Conservation (phyloP, 1,140 invertebrate genomes). For the Aphidius ervi region DNA sequence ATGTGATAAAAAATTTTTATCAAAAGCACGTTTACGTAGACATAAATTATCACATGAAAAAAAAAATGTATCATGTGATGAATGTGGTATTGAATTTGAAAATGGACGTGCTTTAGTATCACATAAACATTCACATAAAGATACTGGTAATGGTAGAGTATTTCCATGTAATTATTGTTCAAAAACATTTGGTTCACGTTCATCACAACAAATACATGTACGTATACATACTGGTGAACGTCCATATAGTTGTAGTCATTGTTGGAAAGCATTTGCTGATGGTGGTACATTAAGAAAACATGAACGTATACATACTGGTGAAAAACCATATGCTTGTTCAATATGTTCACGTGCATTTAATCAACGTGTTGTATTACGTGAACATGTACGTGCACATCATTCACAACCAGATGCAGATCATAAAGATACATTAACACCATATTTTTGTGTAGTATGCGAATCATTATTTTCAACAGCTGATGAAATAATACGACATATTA, state of each 20-base stretch:
- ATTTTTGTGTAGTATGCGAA: conserved; percentile 71
- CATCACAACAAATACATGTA: conserved; percentile 88
- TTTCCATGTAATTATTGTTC: conserved; percentile 82
- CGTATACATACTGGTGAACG: conserved; percentile 81
- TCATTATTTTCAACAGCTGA: conserved; percentile 64
- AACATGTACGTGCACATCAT: conserved; percentile 78
- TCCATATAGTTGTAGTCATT: conserved; percentile 92
- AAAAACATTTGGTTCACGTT: conserved; percentile 81
- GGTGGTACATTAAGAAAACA: conserved; percentile 95
- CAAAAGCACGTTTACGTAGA: conserved; percentile 58
- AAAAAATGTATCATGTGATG: conserved; percentile 65
- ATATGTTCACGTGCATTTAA: conserved; percentile 85
- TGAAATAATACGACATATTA: conserved; percentile 74
- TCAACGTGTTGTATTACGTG: conserved; percentile 74
- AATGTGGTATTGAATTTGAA: conserved; percentile 68
- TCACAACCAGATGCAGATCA: conserved; percentile 67
- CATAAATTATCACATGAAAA: conserved; percentile 69
- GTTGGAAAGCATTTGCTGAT: conserved; percentile 98
- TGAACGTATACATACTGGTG: conserved; percentile 94
- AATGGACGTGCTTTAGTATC: conserved; percentile 67
- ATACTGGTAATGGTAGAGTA: conserved; percentile 59
- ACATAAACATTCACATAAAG: conserved; percentile 64
- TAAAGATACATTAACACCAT: conserved; percentile 56
- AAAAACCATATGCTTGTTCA: conserved; percentile 94
- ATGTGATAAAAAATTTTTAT: conserved; percentile 68